Evolutionary conservation across 1,140 invertebrate species (phyloP), one percentile per base, ranked within the genome.

Genomic region (Gerris buenoi): DNA sequence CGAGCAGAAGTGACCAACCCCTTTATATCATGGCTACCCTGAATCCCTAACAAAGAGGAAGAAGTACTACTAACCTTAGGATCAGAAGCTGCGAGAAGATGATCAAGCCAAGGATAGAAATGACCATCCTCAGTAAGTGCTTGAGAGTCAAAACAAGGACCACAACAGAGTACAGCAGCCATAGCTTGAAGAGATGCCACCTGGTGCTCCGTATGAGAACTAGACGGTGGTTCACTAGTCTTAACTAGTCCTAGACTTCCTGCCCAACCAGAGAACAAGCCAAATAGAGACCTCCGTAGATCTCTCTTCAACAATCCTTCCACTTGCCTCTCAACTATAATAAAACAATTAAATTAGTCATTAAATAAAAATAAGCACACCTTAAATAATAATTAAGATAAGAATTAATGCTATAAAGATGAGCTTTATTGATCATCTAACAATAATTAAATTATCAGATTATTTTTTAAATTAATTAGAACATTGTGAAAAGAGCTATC

Each of bases 101-200:
- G 83, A 76, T 96, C 92, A 56, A 99, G 79, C 95, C 95, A 98
- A 60, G 88, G 84, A 77, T 97, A 98, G 33, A 97, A 84, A 69
- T 81, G 78, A 0, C 88, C 86, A 68, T 95, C 94, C 76, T 99
- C 96, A 72, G 92, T 89, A 0, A 92, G 84, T 33, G 86, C 87
- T 64, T 84, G 82, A 0, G 87, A 82, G 74, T 96, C 91, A 77
- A 98, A 98, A 72, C 93, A 91, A 1, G 93, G 88, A 0, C 97
- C 97, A 78, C 95, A 97, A 74, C 93, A 97, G 0, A 98, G 81
- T 1, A 98, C 80, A 27, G 92, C 88, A 68, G 91, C 93, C 90
- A 98, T 96, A 2, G 96, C 94, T 81, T 92, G 87, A 1, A 86
- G 77, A 25, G 87, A 82, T 13, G 83, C 80, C 70, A 86, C 78